phyloP scores from a whole-genome alignment of 2,888 invertebrate genomes.

The Psococerastis gibbosa region DNA sequence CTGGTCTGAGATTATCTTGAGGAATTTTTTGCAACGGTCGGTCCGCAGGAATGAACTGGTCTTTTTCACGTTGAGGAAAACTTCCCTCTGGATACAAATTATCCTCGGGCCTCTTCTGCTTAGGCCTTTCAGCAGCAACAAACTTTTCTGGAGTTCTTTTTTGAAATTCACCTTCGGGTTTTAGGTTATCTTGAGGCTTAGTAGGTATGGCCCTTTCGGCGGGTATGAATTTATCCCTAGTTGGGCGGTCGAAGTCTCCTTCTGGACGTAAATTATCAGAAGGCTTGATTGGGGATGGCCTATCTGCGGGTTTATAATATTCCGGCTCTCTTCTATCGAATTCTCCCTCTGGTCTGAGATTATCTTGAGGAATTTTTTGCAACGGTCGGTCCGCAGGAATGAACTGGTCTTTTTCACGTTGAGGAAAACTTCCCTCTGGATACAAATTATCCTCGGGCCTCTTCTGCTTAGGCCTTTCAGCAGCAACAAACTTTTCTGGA shows the following conservation, averaged over 20 bases:
- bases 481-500: slow-evolving; percentile 28
- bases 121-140: slow-evolving; percentile 24
- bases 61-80: slow-evolving; percentile 24
- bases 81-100: slow-evolving; percentile 34
- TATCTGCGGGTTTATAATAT: slow-evolving; percentile 12
- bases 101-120: slow-evolving; percentile 20
- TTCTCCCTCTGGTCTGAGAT: slow-evolving; percentile 18
- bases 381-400: slow-evolving; percentile 21
- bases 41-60: slow-evolving; percentile 20
- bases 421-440: slow-evolving; percentile 30
- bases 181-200: slow-evolving; percentile 24
- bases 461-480: slow-evolving; percentile 35
- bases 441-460: slow-evolving; percentile 39
- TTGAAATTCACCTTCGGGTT: slow-evolving; percentile 21
- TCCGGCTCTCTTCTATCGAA: slow-evolving; percentile 18
- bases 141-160: slow-evolving; percentile 15
- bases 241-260: slow-evolving; percentile 34
- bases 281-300: slow-evolving; percentile 16
- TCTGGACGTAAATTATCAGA: slow-evolving; percentile 32
- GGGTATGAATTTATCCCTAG: slow-evolving; percentile 26
- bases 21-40: slow-evolving; percentile 20
- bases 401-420: slow-evolving; percentile 26
- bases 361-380: slow-evolving; percentile 17
- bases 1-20: slow-evolving; percentile 32
- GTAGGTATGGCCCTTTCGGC: slow-evolving; percentile 30